Evolutionary conservation across 2,888 invertebrate species (phyloP).

Genomic region (Altica lythri): DNA sequence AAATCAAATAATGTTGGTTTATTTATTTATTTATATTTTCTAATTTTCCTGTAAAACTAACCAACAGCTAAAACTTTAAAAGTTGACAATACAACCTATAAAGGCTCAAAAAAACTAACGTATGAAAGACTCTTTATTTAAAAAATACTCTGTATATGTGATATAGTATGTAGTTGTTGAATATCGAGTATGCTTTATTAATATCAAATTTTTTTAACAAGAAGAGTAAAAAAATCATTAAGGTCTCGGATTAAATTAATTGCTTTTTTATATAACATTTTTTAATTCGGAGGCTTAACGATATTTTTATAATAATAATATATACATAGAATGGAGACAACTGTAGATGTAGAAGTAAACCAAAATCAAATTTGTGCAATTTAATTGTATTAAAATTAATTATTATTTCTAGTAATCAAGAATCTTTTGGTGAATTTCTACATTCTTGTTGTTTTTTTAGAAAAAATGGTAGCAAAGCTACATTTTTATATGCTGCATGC

Average conservation of each 20-base stretch:
- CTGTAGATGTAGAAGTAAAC: too few species aligned
- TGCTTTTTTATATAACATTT: too few species aligned
- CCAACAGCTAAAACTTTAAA: conserved; percentile 26
- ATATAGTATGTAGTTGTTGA: conserved; percentile 49
- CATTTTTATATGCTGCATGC: conserved; percentile 19
- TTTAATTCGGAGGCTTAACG: too few species aligned
- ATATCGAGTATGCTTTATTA: conserved; percentile 39
- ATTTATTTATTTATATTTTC: neutral
- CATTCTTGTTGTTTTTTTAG: neutral
- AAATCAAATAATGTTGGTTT: neutral
- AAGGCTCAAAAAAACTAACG: conserved; percentile 43
- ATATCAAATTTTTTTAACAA: conserved; percentile 27
- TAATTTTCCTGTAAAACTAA: conserved; percentile 8
- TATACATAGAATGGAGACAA: too few species aligned
- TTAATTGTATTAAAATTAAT: too few species aligned
- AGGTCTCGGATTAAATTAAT: neutral
- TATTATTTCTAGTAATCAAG: too few species aligned
- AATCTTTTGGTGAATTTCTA: neutral
- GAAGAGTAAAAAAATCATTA: conserved; percentile 10
- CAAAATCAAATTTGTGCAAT: too few species aligned
- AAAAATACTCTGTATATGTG: conserved; percentile 52
- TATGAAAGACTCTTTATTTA: conserved; percentile 42
- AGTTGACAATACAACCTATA: conserved; percentile 47
- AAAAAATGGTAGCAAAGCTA: conserved; percentile 23
- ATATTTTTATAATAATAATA: too few species aligned